A percentile compares a stretch with the other conserved stretches of the same genome.
Evolutionary conservation across 2,888 invertebrate genomes (phyloP).

Genomic region (Acanthococcus lagerstroemiae): DNA sequence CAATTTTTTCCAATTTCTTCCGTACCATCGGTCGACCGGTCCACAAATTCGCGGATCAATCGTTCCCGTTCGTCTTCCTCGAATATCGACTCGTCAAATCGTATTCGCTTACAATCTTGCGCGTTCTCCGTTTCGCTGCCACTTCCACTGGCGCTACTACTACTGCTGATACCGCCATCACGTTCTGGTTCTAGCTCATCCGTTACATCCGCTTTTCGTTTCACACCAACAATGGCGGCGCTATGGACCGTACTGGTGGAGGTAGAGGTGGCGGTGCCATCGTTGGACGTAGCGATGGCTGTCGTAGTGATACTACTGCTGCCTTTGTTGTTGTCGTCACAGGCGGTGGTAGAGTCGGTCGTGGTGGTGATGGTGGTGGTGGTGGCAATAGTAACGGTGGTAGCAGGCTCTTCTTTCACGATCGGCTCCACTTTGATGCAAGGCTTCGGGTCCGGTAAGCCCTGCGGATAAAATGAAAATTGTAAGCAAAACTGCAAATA

Average conservation of each 20-base stretch:
- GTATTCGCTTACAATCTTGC: conserved; percentile 27
- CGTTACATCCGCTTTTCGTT: conserved; percentile 6
- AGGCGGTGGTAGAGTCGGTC: neutral
- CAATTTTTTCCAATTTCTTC: conserved; percentile 54
- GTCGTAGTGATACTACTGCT: neutral
- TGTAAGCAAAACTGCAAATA: no score
- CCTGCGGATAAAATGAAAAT: no score
- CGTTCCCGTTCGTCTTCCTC: conserved; percentile 35
- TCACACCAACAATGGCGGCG: neutral
- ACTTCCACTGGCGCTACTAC: conserved; percentile 15
- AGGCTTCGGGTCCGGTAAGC: no score
- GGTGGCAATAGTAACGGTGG: neutral
- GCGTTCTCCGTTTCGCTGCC: conserved; percentile 12
- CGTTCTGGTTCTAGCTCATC: conserved; percentile 14
- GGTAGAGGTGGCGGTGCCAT: neutral
- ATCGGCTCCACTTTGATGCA: neutral
- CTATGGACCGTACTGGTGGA: neutral
- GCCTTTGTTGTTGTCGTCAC: neutral
- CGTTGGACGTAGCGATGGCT: neutral
- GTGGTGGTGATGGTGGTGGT: neutral
- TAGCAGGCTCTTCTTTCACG: neutral
- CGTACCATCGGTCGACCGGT: conserved; percentile 51
- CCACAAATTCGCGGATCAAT: conserved; percentile 48
- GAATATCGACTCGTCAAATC: conserved; percentile 31
- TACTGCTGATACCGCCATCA: conserved; percentile 18